Evolutionary conservation across 2,113 vertebrate species (phyloP).

Genomic region (Pavo muticus): DNA sequence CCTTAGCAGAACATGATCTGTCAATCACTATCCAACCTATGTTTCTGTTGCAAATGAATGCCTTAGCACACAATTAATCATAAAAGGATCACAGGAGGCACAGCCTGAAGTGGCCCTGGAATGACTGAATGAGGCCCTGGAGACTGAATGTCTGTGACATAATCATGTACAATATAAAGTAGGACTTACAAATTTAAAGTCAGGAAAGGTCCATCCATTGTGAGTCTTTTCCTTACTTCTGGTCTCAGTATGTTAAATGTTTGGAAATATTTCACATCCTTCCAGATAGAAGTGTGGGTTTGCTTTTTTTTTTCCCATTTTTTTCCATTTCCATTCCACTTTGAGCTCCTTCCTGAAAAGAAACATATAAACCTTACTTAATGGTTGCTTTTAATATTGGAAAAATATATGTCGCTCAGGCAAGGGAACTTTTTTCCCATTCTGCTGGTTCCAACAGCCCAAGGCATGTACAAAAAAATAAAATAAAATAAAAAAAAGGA

Average conservation of each 20-base stretch:
- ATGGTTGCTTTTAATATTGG: background rate
- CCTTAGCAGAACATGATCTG: background rate
- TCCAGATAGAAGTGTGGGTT: background rate
- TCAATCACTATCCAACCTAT: background rate
- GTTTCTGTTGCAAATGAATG: background rate
- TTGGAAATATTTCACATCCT: background rate
- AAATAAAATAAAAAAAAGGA: background rate
- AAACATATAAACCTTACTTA: background rate
- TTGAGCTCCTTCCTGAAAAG: background rate
- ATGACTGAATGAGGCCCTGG: background rate
- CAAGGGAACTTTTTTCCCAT: background rate
- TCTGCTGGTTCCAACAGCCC: background rate
- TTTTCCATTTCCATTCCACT: background rate
- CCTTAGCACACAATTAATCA: background rate
- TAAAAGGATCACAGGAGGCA: background rate
- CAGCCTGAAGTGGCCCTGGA: background rate
- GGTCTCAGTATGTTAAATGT: background rate
- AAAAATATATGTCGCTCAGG: background rate
- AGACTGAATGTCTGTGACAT: background rate
- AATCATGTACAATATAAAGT: background rate
- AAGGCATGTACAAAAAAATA: background rate
- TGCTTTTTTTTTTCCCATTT: background rate
- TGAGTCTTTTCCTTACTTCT: background rate
- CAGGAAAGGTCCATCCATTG: background rate
- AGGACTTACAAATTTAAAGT: background rate